Evolutionary conservation across 2,888 invertebrate species (phyloP), one percentile per base, ranked within the genome.

Genomic region (Pandemis cinnamomeana): DNA sequence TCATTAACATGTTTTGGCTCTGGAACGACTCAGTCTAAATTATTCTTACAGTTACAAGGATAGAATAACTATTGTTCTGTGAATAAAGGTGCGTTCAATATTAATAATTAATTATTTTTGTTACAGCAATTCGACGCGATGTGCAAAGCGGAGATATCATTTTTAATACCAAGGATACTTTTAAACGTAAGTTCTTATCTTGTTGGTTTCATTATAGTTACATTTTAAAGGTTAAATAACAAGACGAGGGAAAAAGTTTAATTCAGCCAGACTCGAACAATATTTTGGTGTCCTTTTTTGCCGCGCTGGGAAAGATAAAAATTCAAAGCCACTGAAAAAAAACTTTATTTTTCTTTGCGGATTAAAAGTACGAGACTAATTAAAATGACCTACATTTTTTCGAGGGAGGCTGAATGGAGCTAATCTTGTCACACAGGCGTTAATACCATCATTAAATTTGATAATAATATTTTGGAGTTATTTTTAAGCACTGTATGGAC

Each of bases 61-160:
- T 36, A 36, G 4, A 36, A 36, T 36, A 36, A 36, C 27, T 36
- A 36, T 36, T 36, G 1, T 36, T 36, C 1, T 36, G 27, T 36
- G 27, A 36, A 36, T 36, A 36, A 36, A 36, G 27, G 27, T 36
- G 27, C 27, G 27, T 36, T 36, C 2, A 36, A 36, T 36, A 2
- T 36, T 36, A 36, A 36, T 36, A 36, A 36, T 36, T 36, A 0
- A 36, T 63, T 7, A 55, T 76, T 79, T 84, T 89, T 92, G 89
- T 94, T 96, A 68, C 95, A 97, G 97, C 96, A 96, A 95, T 97
- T 97, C 88, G 97, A 97, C 91, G 95, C 95, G 67, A 95, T 96
- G 86, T 97, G 96, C 88, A 97, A 96, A 94, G 96, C 96, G 64
- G 97, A 97, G 93, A 96, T 97, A 88, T 95, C 96, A 76, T 97